Conservation (phyloP, 1,140 invertebrate genomes). For the Hylaeus anthracinus region DNA sequence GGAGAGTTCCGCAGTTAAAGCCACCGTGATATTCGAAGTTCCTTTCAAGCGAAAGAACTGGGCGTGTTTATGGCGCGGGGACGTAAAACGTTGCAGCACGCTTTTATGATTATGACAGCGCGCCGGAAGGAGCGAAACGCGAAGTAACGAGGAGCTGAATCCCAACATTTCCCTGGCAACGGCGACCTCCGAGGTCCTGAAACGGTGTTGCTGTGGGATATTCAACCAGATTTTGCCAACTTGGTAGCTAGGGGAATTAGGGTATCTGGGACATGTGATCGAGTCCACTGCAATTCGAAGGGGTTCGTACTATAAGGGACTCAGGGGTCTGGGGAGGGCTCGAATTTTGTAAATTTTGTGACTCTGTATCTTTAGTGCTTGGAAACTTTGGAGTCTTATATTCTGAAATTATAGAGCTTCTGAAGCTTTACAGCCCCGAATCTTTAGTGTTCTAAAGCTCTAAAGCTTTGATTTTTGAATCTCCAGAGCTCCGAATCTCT, state of each 20-base stretch:
- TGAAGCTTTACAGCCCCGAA: too few relatives aligned
- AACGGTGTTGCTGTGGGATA: background rate
- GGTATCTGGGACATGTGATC: background rate
- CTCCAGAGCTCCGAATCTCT: too few relatives aligned
- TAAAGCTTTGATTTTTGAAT: too few relatives aligned
- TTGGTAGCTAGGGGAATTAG: background rate
- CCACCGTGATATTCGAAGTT: background rate
- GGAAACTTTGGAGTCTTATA: too few relatives aligned
- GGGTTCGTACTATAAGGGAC: too few relatives aligned
- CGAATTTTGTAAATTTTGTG: too few relatives aligned
- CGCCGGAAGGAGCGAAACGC: background rate
- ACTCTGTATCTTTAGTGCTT: too few relatives aligned
- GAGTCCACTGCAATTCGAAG: too few relatives aligned
- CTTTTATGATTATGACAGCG: slow-evolving; percentile 18
- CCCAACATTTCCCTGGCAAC: background rate
- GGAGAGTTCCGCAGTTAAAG: background rate
- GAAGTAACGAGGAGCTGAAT: background rate
- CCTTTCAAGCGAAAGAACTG: background rate
- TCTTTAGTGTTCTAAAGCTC: too few relatives aligned
- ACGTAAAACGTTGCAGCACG: background rate
- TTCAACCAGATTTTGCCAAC: background rate
- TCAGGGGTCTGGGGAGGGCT: too few relatives aligned
- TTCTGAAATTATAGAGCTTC: too few relatives aligned
- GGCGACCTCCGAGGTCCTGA: too few relatives aligned
- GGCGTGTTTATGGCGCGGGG: background rate